These are phyloP conservation scores for Orgyia antiqua DNA, from an alignment of 2,888 invertebrate genomes.

Conservation along the genomic window DNA sequence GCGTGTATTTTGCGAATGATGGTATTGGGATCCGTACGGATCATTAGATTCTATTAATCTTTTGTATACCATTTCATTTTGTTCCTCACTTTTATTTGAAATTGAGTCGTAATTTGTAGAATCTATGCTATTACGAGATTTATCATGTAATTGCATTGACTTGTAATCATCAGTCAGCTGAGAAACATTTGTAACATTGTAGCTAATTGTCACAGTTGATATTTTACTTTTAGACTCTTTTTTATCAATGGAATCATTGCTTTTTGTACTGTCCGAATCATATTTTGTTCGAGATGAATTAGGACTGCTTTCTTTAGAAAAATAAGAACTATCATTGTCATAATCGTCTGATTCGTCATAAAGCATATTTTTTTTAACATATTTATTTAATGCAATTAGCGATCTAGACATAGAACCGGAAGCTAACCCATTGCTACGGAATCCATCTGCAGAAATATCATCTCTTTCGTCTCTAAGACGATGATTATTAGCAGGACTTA, in stretches of 20 bases:
- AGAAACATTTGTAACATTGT: constrained; percentile 22
- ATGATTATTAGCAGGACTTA: too few species aligned
- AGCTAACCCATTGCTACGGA: constrained; percentile 56
- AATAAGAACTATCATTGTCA: constrained; percentile 55
- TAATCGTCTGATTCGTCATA: constrained; percentile 49
- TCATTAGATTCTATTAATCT: constrained; percentile 12
- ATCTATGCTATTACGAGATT: not conserved
- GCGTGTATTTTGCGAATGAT: constrained; percentile 9
- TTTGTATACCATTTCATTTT: constrained; percentile 2
- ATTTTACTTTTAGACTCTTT: constrained; percentile 10
- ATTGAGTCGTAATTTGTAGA: constrained; percentile 6
- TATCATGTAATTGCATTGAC: constrained; percentile 43
- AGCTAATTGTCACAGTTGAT: constrained; percentile 9
- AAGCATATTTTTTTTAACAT: constrained; percentile 63
- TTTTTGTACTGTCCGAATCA: constrained; percentile 56
- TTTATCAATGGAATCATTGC: constrained; percentile 39
- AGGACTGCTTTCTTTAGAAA: constrained; percentile 66
- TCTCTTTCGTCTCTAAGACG: too few species aligned
- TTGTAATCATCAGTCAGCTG: constrained; percentile 63
- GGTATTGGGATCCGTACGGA: constrained; percentile 3
- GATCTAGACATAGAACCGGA: constrained; percentile 62
- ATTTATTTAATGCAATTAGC: constrained; percentile 60
- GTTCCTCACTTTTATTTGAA: constrained; percentile 8
- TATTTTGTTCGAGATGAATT: constrained; percentile 54
- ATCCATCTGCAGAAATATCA: constrained; percentile 49